Percentiles rank a stretch among this genome's conserved stretches.
Evolutionary conservation across 2,113 vertebrate genomes (phyloP).

Genomic region (Irena cyanogastra): DNA sequence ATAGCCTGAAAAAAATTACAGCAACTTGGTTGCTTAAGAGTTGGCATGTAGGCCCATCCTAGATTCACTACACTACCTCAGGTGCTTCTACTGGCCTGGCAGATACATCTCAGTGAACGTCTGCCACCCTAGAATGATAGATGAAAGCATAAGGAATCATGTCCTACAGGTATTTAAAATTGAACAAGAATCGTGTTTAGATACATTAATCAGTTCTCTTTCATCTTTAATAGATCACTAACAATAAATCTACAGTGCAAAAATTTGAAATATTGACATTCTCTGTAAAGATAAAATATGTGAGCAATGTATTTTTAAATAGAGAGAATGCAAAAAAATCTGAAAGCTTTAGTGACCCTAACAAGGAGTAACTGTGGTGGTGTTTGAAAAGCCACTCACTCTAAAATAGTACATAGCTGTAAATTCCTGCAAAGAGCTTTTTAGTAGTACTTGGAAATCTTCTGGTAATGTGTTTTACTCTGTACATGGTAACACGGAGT

Average conservation of each 20-base stretch:
- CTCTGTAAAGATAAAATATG: not conserved
- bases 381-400: not conserved
- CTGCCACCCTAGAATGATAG: not conserved
- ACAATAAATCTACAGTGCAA: not conserved
- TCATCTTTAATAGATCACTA: slow-evolving; percentile 1
- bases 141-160: not conserved
- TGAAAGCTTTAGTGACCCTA: not conserved
- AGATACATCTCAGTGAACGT: not conserved
- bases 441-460: not conserved
- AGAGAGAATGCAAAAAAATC: not conserved
- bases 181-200: not conserved
- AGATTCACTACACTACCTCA: not conserved
- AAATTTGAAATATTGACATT: not conserved
- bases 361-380: not conserved
- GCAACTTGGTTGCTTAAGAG: not conserved
- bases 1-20: not conserved
- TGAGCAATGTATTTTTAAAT: not conserved
- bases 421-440: not conserved
- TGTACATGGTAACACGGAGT: not conserved
- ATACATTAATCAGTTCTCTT: not conserved
- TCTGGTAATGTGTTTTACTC: not conserved
- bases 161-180: not conserved
- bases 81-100: not conserved
- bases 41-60: not conserved
- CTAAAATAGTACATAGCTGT: not conserved